Evolutionary conservation across 30 jellyfish, hydroid and myxozoan species (phyloP).

Genomic region (Cassiopea andromeda): DNA sequence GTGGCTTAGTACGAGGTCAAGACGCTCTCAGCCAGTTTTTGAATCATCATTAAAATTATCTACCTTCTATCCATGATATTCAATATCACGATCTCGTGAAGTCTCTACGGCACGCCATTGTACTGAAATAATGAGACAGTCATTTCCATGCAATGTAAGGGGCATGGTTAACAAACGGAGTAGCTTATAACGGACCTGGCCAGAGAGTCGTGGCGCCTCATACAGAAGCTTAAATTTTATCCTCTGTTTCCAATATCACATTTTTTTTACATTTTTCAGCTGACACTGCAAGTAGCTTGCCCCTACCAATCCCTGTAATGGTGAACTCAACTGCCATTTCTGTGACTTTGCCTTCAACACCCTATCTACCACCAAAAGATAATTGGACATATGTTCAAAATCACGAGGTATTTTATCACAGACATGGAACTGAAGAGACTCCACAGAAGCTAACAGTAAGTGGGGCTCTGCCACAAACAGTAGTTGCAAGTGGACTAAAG

Average conservation of each 20-base stretch:
- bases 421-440: not conserved
- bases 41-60: no score
- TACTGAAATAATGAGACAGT: no score
- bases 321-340: slow-evolving; percentile 26
- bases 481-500: slow-evolving; percentile 10
- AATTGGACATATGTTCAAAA: slow-evolving; percentile 8
- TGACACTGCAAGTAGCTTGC: slow-evolving; percentile 2
- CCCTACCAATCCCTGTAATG: slow-evolving; percentile 22
- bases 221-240: not conserved
- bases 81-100: no score
- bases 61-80: no score
- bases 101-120: no score
- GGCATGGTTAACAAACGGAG: no score
- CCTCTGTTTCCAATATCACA: not conserved
- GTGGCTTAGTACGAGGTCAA: no score
- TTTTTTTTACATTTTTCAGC: not conserved
- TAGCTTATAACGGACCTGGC: no score
- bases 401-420: slow-evolving; percentile 13
- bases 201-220: no score
- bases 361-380: slow-evolving; percentile 27
- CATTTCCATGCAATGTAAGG: no score
- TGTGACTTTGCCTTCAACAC: slow-evolving; percentile 18
- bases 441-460: not conserved
- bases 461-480: slow-evolving; percentile 30
- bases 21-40: no score